Evolutionary conservation across 23 tunicate species (phyloP).

Genomic region (Ciona savignyi): DNA sequence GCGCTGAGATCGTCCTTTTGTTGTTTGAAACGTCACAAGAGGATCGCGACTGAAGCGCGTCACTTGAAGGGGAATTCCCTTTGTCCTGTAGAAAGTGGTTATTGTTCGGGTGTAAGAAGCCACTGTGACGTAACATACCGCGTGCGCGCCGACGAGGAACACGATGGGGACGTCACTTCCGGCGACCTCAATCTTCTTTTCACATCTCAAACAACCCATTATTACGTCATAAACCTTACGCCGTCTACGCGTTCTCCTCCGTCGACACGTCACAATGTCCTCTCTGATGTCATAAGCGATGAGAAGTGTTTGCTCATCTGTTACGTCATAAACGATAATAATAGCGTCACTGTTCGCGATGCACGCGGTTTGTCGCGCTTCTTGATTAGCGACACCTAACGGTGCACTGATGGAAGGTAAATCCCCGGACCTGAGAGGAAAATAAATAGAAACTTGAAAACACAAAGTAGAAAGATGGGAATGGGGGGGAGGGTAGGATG

Average conservation of each 20-base stretch:
- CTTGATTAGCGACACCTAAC: neutral
- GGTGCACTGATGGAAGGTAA: neutral
- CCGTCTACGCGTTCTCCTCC: neutral
- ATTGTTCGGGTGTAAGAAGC: neutral
- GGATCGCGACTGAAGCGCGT: neutral
- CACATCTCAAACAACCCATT: neutral
- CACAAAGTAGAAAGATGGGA: too few species aligned
- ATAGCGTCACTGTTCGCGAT: neutral
- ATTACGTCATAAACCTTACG: too few species aligned
- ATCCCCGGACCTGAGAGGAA: neutral
- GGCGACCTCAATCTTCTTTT: neutral
- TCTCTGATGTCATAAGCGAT: neutral
- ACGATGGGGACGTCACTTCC: neutral
- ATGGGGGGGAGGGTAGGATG: too few species aligned
- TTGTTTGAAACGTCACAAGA: neutral
- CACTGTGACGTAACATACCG: neutral
- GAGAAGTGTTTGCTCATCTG: neutral
- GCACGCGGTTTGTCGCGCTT: neutral
- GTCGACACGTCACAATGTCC: neutral
- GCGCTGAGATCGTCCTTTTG: slow-evolving; percentile 4
- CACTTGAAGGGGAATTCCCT: too few species aligned
- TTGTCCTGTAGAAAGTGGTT: neutral
- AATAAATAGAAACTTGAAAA: too few species aligned
- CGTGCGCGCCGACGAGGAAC: neutral
- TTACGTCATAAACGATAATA: neutral